Base-by-base conservation (phyloP, 2,113 vertebrate genomes). In the Ia io region DNA sequence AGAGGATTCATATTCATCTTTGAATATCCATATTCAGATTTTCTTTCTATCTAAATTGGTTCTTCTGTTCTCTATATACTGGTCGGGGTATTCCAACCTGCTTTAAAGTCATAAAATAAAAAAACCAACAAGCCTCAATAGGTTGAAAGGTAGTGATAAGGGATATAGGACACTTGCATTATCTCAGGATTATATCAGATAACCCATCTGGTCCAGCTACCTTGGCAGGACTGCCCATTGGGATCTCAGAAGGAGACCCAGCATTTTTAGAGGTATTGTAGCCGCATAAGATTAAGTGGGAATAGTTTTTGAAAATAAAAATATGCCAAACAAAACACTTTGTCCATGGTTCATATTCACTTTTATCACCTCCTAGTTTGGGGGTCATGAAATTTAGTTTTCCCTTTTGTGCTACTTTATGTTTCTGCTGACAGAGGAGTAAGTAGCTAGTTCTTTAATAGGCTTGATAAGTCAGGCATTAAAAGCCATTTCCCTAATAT, bases 401-500 rank as follows among this genome's bases (percentile, higher is more conserved):
- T 47, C 42, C 67, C 80, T 83, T 92, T 86, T 93, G 44, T 88
- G 28, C 5, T 92, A 1, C 14, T 95, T 3, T 80, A 6, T 90
- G 5, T 93, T 71, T 18, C 28, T 91, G 13, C 67, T 84, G 51
- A 80, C 53, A 42, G 49, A 73, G 67, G 22, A 61, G 10, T 59
- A 93, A 61, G 32, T 94, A 95, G n/a, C n/a, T 32, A 53, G 30
- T 84, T 92, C 35, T 93, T 95, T 77, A 23, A 90, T 88, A 44
- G 44, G 84, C 63, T 87, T 28, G n/a, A 22, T 79, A 87, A 44
- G 18, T 84, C 10, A 90, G 35, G 18, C 14, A 20, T 84, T 76
- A 56, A 86, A 76, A 91, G 23, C n/a, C 17, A 67, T 89, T 92
- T 94, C 30, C 6, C 35, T 40, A 95, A 80, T 16, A 77, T 30